phyloP scores from a whole-genome alignment of 2,113 vertebrate genomes.

The Bostrychus sinensis region DNA sequence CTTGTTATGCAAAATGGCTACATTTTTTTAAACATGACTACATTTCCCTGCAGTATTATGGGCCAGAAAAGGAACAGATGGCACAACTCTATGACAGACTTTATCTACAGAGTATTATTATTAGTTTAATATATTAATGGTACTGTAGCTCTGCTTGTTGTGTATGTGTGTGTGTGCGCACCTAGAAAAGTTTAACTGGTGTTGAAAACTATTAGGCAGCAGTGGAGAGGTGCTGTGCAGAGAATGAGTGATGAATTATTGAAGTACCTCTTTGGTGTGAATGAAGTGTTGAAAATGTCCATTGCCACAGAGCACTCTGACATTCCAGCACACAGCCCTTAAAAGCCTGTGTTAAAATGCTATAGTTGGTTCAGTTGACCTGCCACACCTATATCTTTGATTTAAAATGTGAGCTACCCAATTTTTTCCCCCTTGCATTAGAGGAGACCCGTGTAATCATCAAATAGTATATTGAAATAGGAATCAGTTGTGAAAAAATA shows the following conservation, averaged over 20 bases:
- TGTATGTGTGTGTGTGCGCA: conserved; percentile 11
- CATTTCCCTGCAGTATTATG: not conserved
- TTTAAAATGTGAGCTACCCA: not conserved
- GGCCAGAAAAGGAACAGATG: not conserved
- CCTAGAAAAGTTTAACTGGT: conserved; percentile 70
- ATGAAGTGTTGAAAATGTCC: conserved; percentile 80
- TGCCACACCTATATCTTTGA: conserved; percentile 21
- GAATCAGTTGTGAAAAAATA: too few species aligned
- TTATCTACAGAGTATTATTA: not conserved
- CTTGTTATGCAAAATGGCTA: too few species aligned
- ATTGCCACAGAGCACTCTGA: conserved; percentile 60
- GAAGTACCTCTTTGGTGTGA: conserved; percentile 80
- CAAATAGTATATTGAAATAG: too few species aligned
- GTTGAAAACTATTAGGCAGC: conserved; percentile 80
- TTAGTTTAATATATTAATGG: not conserved
- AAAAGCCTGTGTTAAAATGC: conserved; percentile 39
- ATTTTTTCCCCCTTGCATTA: not conserved
- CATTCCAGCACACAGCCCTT: conserved; percentile 45
- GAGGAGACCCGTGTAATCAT: not conserved
- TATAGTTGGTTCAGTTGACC: conserved; percentile 20
- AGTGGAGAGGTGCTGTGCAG: conserved; percentile 60
- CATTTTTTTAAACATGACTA: too few species aligned
- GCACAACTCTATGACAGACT: not conserved
- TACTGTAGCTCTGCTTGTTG: not conserved
- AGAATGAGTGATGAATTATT: conserved; percentile 81